Evolutionary conservation across 2,888 invertebrate species (phyloP).

Genomic region (Ophion slaviceki): DNA sequence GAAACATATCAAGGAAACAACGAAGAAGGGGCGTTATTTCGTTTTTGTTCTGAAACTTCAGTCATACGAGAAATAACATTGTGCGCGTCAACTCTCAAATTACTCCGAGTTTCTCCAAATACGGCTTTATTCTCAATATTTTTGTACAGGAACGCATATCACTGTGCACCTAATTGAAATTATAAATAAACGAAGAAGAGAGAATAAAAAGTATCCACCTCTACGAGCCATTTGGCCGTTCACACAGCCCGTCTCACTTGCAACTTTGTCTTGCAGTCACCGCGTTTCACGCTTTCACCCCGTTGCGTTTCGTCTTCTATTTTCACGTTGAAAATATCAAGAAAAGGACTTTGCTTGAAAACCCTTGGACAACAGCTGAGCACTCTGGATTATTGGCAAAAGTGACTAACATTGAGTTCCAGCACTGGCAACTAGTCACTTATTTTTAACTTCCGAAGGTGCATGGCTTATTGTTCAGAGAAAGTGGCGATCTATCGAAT

Average conservation of each 20-base stretch:
- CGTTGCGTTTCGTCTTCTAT: neutral
- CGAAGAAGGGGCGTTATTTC: neutral
- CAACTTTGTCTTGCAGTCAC: neutral
- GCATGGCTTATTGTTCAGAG: no score
- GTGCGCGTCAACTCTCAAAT: neutral
- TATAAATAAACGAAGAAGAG: conserved; percentile 33
- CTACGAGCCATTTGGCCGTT: conserved; percentile 3
- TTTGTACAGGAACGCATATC: conserved; percentile 56
- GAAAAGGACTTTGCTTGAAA: neutral
- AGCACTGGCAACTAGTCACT: neutral
- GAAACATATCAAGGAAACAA: neutral
- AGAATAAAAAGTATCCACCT: neutral
- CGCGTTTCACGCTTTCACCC: neutral
- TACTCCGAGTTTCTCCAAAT: conserved; percentile 31
- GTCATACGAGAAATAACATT: neutral
- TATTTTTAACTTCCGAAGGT: neutral
- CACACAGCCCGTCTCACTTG: neutral
- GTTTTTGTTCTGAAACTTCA: neutral
- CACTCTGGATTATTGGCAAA: neutral
- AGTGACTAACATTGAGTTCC: neutral
- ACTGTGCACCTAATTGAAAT: conserved; percentile 40
- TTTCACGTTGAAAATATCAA: neutral
- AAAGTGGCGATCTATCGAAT: neutral
- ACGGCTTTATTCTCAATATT: conserved; percentile 49
- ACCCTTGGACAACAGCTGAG: no score